Evolutionary conservation across 2,113 vertebrate genomes (phyloP), one percentile per base, ranked within the genome.

Genomic region (Taxidea taxus): DNA sequence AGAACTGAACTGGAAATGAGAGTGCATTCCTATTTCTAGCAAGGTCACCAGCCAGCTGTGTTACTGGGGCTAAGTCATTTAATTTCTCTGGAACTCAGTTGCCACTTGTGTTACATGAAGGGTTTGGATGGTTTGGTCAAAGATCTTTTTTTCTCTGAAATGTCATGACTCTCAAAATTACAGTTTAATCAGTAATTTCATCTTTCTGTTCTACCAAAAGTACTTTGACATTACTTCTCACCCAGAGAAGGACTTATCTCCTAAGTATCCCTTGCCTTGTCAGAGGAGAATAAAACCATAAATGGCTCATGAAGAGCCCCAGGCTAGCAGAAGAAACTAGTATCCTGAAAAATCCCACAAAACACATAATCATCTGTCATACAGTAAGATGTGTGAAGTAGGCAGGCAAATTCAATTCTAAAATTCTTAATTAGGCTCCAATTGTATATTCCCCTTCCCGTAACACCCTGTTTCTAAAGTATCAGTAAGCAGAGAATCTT

Each of bases 71-170:
- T 60, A 68, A 75, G 58, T 58, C 72, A 74, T 80, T 64, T 81
- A 64, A n/a, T 75, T 74, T 96, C 84, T 90, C 66, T 81, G 44
- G 87, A 96, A 56, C 56, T 95, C 92, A 62, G 4, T 92, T 74
- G 84, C 44, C 44, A 77, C 80, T 49, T 34, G n/a, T 49, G 31
- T 83, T 75, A 44, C 66, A 81, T 68, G 39, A 89, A 78, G 6
- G 2, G 20, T 77, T 21, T 86, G 42, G 23, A 29, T 25, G 66
- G 37, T 97, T 39, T 39, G 9, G 23, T 21, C 37, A 44, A 49
- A 62, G 16, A 74, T 66, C 8, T 78, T 81, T 42, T 42, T 58
- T 54, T 16, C 75, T 49, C 39, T 89, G 49, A 94, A 44, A 89
- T 64, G 12, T 87, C 75, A 20, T 20, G 31, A 75, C 42, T 91